Conservation (phyloP, 2,888 invertebrate species). For the Archips xylosteana region DNA sequence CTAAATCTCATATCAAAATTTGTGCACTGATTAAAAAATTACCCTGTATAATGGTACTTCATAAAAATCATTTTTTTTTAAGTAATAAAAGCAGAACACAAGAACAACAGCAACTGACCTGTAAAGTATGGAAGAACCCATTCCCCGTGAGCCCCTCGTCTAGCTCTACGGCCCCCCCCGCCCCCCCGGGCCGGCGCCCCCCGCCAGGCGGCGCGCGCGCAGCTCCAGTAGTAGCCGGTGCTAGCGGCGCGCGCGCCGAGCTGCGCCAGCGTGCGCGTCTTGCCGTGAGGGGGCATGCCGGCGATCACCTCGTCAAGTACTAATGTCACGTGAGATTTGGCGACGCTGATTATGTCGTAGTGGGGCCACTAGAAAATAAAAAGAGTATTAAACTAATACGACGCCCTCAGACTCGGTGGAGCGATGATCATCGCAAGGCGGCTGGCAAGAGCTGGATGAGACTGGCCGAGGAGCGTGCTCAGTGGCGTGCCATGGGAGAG, state of each 20-base stretch:
- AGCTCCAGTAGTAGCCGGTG: slow-evolving; percentile 64
- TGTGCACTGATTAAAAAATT: no score
- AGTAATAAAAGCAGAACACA: no score
- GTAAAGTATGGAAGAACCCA: slow-evolving; percentile 63
- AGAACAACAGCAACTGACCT: slow-evolving; percentile 52
- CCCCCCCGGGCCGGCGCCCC: slow-evolving; percentile 44
- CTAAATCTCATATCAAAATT: no score
- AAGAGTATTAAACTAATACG: no score
- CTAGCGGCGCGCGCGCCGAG: no score
- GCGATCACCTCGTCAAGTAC: slow-evolving; percentile 51
- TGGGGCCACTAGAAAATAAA: slow-evolving; percentile 24
- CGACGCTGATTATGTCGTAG: slow-evolving; percentile 6
- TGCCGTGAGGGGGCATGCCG: slow-evolving; percentile 43
- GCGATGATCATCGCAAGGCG: no score
- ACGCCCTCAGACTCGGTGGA: no score
- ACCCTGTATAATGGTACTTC: no score
- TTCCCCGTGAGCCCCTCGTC: slow-evolving; percentile 55
- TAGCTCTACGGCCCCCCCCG: slow-evolving; percentile 32
- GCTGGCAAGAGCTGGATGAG: no score
- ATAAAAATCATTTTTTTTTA: no score
- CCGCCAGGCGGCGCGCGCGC: slow-evolving; percentile 47
- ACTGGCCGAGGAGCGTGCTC: no score
- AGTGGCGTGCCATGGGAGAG: no score
- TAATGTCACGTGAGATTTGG: slow-evolving; percentile 43
- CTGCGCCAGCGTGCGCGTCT: slow-evolving; percentile 45